A percentile compares a stretch with the other conserved stretches of the same genome.
These are phyloP conservation scores for Allophyes oxyacanthae DNA, from an alignment of 2,888 invertebrate species.

Conservation along the genomic window DNA sequence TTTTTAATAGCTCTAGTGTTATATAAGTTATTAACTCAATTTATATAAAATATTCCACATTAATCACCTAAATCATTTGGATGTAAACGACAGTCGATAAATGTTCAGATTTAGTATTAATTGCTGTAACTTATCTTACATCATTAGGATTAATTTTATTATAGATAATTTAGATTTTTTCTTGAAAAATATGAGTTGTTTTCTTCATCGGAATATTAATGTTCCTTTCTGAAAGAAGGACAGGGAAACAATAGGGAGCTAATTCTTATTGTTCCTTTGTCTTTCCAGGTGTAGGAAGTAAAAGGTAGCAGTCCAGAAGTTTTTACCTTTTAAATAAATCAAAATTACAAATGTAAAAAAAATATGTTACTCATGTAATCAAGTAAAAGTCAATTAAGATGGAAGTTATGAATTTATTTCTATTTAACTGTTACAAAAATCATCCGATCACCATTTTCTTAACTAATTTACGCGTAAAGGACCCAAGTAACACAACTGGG, in stretches of 20 bases:
- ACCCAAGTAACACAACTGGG: too few species aligned
- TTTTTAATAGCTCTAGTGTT: conserved; percentile 13
- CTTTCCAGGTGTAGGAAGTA: too few species aligned
- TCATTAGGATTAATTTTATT: background rate
- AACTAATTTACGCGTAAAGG: conserved; percentile 2
- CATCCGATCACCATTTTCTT: background rate
- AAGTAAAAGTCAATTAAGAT: conserved; percentile 22
- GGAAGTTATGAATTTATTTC: conserved; percentile 15
- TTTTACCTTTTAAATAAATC: too few species aligned
- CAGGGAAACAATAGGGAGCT: too few species aligned
- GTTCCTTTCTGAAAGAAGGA: too few species aligned
- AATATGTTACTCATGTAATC: conserved; percentile 11
- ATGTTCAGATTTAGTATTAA: conserved; percentile 12
- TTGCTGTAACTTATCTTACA: conserved; percentile 2
- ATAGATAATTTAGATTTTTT: too few species aligned
- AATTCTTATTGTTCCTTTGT: too few species aligned
- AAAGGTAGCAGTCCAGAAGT: too few species aligned
- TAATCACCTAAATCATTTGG: conserved; percentile 12
- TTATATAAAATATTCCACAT: conserved; percentile 36
- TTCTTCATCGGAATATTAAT: too few species aligned
- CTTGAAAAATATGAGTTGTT: too few species aligned
- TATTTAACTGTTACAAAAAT: conserved; percentile 18
- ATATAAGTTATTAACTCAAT: conserved; percentile 17
- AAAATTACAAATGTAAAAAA: too few species aligned
- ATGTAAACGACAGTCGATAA: conserved; percentile 14